Base-by-base conservation (phyloP, 2,888 invertebrate species). In the Drosophila neonasuta region DNA sequence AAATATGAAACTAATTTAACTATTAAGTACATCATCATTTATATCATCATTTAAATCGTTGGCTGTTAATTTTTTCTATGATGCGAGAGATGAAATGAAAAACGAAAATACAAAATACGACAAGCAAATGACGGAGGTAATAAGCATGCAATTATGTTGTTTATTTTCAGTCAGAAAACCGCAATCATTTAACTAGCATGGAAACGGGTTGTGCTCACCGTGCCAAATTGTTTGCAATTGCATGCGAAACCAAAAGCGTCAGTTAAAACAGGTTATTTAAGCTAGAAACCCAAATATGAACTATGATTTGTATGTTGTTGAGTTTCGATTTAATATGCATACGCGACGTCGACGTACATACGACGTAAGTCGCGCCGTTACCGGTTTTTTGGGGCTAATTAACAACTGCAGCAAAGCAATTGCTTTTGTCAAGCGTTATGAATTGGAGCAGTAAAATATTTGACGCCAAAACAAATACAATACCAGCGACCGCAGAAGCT, bases 221-320 rank as follows among this genome's bases (percentile, higher is more conserved):
- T 46, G 54, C 39, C 39, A 44, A 61, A 61, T 61, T 65, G 56
- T 55, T 62, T n/a, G 32, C 56, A 58, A 68, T 77, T 78, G 70
- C 78, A 78, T 70, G 74, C 69, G 68, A 61, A 64, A 44, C 45
- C 45, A 57, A 32, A 62, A 45, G 32, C 45, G n/a, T 45, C 57
- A 36, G 8, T 42, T 49, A 50, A 75, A 79, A 74, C 69, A 60
- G 51, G 79, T 80, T 81, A 65, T 51, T 46, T 76, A 71, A 68
- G 60, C 79, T 71, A 77, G 73, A 78, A 80, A 73, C 78, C 83
- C 64, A 82, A 80, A 78, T 82, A 72, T 63, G 66, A 76, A 50
- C 6, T 32, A 32, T n/a, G n/a, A 41, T 36, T 46, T 48, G 49
- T 58, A 20, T 61, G 68, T 60, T 49, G 68, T 62, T 49, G 36